Base-by-base conservation (phyloP, 1,140 invertebrate genomes). In the Diplogasteroides magnus region DNA sequence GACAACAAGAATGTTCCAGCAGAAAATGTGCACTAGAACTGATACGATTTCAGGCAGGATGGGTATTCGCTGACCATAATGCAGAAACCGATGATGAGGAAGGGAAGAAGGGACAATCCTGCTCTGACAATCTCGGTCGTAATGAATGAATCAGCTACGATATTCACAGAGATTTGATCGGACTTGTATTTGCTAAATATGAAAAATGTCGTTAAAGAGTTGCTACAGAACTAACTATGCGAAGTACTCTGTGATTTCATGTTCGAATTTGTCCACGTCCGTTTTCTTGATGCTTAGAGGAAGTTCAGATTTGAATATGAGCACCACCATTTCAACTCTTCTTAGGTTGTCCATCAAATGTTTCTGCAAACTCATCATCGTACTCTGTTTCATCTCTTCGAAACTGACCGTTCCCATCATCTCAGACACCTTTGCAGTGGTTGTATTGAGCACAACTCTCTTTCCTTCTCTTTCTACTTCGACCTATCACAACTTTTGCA, bases 291-390 rank as follows among this genome's bases (percentile, higher is more conserved):
- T 66, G 64, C 73, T 27, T 57, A 62, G 15, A 6, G 25, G 0
- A 23, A 71, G 64, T 57, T 83, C 79, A 11, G 81, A 79, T 29
- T 81, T 67, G 26, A 81, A 77, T 66, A 82, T 79, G 19, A 81
- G 61, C 15, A 82, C 79, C n/a, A 81, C 67, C 13, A 81, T 31
- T 31, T 73, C 70, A 25, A 81, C 71, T 48, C 82, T 81, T 31
- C 75, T 70, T 15, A 81, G 73, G 57, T 81, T 81, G 32, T 81
- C 81, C 25, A 57, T 67, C 1, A 77, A 28, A 73, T 81, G 81
- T 28, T 69, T 61, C 74, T 77, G 60, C 31, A 68, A 72, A 23
- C 6, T 2, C n/a, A n/a, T n/a, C n/a, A n/a, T n/a, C n/a, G n/a
- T n/a, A n/a, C n/a, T n/a, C n/a, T n/a, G n/a, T n/a, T n/a, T n/a